Evolutionary conservation across 2,797 vertebrate species (phyloP).

Genomic region (Novumbra hubbsi): DNA sequence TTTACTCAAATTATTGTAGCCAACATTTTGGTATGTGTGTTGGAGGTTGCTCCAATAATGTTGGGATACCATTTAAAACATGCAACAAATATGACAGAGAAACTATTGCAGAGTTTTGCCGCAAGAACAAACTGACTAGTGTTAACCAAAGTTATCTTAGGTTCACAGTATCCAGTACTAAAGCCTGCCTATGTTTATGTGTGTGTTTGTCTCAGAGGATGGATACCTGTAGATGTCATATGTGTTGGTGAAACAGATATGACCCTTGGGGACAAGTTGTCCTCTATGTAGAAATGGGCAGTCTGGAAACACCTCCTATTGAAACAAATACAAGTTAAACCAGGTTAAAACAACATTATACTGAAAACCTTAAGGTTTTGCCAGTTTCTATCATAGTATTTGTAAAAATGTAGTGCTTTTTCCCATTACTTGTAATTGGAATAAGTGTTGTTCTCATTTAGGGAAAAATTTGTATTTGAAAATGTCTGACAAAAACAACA

Average conservation of each 20-base stretch:
- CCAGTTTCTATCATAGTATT: neutral
- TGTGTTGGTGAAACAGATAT: constrained; percentile 77
- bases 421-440: neutral
- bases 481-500: neutral
- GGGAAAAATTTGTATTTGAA: neutral
- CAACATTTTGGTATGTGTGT: no score
- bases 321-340: constrained; percentile 15
- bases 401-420: neutral
- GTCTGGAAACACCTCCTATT: constrained; percentile 96
- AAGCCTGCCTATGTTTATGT: no score
- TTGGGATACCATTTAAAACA: no score
- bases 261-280: constrained; percentile 86
- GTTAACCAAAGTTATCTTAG: no score
- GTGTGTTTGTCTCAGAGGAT: neutral
- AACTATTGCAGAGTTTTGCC: no score
- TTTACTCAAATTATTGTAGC: no score
- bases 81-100: no score
- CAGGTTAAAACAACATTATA: neutral
- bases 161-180: no score
- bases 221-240: constrained; percentile 80
- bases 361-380: neutral
- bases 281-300: constrained; percentile 96
- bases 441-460: neutral
- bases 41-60: no score
- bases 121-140: no score